phyloP scores from a whole-genome alignment of 2,888 invertebrate genomes.

The Villa cingulata region DNA sequence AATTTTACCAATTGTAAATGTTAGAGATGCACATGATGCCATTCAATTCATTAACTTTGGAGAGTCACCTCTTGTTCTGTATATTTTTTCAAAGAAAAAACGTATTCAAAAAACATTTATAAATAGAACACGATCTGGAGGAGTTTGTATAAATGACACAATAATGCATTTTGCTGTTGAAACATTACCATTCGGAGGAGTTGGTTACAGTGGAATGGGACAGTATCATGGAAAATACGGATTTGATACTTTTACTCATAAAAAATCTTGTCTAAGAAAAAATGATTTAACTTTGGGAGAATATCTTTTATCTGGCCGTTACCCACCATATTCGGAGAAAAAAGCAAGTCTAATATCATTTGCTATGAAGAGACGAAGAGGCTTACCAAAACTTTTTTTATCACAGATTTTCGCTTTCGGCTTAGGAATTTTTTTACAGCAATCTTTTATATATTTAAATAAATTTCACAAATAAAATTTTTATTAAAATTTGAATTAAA shows the following conservation, averaged over 20 bases:
- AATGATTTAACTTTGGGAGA: conserved; percentile 57
- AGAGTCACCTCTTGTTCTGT: conserved; percentile 42
- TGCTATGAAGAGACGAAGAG: conserved; percentile 51
- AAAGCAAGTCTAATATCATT: conserved; percentile 51
- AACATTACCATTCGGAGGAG: conserved; percentile 90
- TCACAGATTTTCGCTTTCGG: conserved; percentile 53
- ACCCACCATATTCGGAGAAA: conserved; percentile 70
- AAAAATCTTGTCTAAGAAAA: conserved; percentile 66
- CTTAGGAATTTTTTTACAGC: conserved; percentile 50
- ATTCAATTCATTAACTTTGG: conserved; percentile 71
- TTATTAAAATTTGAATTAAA: no score
- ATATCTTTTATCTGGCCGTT: conserved; percentile 51
- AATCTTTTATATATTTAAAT: conserved; percentile 12
- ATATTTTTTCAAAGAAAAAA: conserved; percentile 64
- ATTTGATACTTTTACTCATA: conserved; percentile 89
- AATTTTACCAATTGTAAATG: conserved; percentile 75
- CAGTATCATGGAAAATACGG: conserved; percentile 82
- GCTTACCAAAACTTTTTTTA: conserved; percentile 45
- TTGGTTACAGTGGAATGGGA: conserved; percentile 89
- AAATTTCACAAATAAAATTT: no score
- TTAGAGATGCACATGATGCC: conserved; percentile 78
- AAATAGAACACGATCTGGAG: conserved; percentile 63
- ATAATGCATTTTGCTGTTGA: conserved; percentile 78
- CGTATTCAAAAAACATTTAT: conserved; percentile 56
- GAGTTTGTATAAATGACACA: conserved; percentile 71